These are phyloP conservation scores for Schrankia costaestrigalis DNA, from an alignment of 2,888 invertebrate genomes.

Conservation along the genomic window DNA sequence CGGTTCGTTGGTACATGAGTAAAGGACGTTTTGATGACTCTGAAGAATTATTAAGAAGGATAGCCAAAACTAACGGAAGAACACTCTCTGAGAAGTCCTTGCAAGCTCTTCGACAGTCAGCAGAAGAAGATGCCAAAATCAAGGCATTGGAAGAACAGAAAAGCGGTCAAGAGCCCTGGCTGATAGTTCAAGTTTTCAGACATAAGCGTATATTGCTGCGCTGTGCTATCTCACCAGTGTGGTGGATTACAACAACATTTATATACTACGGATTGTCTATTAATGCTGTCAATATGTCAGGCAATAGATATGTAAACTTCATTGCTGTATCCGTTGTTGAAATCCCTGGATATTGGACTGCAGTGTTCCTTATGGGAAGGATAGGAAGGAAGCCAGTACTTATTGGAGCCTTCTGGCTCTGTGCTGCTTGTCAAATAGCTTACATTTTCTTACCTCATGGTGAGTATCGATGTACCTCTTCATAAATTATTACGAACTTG, in stretches of 20 bases:
- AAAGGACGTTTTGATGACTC: slow-evolving; percentile 84
- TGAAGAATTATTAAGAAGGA: slow-evolving; percentile 79
- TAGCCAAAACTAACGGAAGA: slow-evolving; percentile 81
- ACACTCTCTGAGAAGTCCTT: slow-evolving; percentile 55
- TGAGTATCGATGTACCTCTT: too few relatives aligned
- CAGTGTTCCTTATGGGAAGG: slow-evolving; percentile 78
- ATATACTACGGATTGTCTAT: slow-evolving; percentile 84
- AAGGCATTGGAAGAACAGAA: slow-evolving; percentile 31
- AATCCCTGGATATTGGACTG: slow-evolving; percentile 83
- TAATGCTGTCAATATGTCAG: slow-evolving; percentile 82
- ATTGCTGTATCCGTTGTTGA: slow-evolving; percentile 82
- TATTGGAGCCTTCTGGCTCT: slow-evolving; percentile 77
- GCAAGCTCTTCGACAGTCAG: slow-evolving; percentile 40
- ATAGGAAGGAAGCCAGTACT: slow-evolving; percentile 81
- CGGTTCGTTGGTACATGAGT: slow-evolving; percentile 88
- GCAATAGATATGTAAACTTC: slow-evolving; percentile 83
- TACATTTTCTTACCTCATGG: slow-evolving; percentile 78
- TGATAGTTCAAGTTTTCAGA: slow-evolving; percentile 51
- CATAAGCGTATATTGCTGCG: slow-evolving; percentile 48
- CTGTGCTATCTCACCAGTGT: slow-evolving; percentile 62
- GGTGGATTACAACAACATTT: slow-evolving; percentile 83
- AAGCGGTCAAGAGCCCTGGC: slow-evolving; percentile 47
- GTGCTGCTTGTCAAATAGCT: slow-evolving; percentile 78
- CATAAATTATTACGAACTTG: too few relatives aligned
- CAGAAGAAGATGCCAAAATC: slow-evolving; percentile 43